These are phyloP conservation scores for Theocolax elegans DNA, from an alignment of 1,140 invertebrate species.

Conservation along the genomic window DNA sequence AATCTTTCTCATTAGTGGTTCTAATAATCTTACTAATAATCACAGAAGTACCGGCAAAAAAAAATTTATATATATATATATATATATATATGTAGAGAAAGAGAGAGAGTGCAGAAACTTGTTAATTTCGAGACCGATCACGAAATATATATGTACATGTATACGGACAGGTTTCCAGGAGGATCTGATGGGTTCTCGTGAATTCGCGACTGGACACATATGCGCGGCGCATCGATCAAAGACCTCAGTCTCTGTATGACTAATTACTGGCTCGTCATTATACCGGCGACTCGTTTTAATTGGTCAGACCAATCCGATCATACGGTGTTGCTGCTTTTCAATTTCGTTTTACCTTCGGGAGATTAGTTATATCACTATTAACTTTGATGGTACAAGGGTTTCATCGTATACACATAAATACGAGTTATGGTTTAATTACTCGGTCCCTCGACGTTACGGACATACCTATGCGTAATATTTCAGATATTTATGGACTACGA, in stretches of 20 bases:
- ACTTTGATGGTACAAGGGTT: background rate
- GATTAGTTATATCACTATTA: constrained; percentile 30
- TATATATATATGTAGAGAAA: too few species aligned
- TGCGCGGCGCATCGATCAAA: constrained; percentile 23
- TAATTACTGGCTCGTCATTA: constrained; percentile 16
- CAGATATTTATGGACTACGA: constrained; percentile 6
- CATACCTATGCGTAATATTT: constrained; percentile 6
- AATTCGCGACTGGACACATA: too few species aligned
- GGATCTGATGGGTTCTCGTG: too few species aligned
- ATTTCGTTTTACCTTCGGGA: background rate
- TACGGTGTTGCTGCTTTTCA: too few species aligned
- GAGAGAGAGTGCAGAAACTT: too few species aligned
- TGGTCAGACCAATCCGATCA: background rate
- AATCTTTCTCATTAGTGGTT: too few species aligned
- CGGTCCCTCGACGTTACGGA: background rate
- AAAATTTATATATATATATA: too few species aligned
- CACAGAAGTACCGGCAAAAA: too few species aligned
- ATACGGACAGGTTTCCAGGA: too few species aligned
- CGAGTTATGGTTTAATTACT: constrained; percentile 30
- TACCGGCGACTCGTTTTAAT: constrained; percentile 18
- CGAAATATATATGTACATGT: too few species aligned
- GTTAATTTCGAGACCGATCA: too few species aligned
- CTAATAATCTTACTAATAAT: too few species aligned
- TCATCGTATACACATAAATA: background rate
- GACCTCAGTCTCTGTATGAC: background rate